These are phyloP conservation scores for Andrena cerasifolii DNA, from an alignment of 1,140 invertebrate genomes.

Conservation along the genomic window DNA sequence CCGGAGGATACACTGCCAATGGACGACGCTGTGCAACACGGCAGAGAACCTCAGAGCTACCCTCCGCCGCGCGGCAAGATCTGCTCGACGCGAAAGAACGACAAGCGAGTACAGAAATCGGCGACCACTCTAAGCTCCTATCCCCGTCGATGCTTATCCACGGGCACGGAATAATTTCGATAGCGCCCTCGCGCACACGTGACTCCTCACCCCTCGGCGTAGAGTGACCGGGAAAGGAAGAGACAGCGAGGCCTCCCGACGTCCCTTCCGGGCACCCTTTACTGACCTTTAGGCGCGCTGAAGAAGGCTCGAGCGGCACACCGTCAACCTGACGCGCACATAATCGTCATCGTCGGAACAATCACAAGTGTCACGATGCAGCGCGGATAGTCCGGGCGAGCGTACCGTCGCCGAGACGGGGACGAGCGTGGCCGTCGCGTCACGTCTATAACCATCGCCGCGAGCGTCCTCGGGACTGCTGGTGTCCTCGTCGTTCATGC, in stretches of 20 bases:
- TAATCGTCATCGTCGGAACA: constrained; percentile 25
- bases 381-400: constrained; percentile 33
- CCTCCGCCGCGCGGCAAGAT: no score
- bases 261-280: neutral
- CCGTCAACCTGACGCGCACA: constrained; percentile 16
- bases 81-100: no score
- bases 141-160: no score
- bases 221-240: no score
- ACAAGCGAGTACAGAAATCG: no score
- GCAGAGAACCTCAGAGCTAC: no score
- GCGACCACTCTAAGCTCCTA: no score
- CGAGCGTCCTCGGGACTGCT: constrained; percentile 48
- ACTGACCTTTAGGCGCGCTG: constrained; percentile 34
- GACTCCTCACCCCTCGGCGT: no score
- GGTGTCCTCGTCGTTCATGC: constrained; percentile 58
- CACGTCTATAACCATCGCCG: constrained; percentile 59
- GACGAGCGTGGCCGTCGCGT: constrained; percentile 41
- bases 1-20: no score
- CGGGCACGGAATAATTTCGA: no score
- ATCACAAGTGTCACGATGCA: constrained; percentile 20
- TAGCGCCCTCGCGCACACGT: neutral
- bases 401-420: neutral
- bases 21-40: no score
- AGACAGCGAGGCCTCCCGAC: constrained; percentile 4
- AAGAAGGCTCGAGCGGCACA: neutral